A percentile compares a stretch with the other conserved stretches of the same genome.
phyloP scores from a whole-genome alignment of 1,140 invertebrate genomes.

The Neodiprion pinetum region DNA sequence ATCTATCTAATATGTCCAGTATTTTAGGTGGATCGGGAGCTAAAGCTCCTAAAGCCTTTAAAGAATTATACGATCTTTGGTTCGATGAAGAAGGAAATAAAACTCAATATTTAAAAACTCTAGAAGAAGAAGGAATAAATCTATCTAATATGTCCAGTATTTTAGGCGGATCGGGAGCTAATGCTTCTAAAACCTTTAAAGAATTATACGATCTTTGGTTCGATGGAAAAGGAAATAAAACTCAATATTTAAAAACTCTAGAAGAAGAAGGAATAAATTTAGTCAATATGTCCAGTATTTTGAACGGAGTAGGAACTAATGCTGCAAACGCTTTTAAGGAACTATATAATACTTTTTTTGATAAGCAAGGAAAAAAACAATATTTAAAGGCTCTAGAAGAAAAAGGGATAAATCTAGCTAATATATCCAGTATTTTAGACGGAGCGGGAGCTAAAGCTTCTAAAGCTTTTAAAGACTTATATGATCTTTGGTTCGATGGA shows the following conservation, averaged over 20 bases:
- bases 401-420: constrained; percentile 30
- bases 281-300: constrained; percentile 33
- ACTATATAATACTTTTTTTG: constrained; percentile 32
- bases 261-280: constrained; percentile 28
- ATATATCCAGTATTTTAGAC: constrained; percentile 35
- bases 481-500: constrained; percentile 36
- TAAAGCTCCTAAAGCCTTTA: constrained; percentile 29
- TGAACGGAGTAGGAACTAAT: constrained; percentile 27
- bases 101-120: constrained; percentile 35
- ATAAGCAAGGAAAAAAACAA: constrained; percentile 31
- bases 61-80: constrained; percentile 36
- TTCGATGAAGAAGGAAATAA: constrained; percentile 35
- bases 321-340: constrained; percentile 32
- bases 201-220: constrained; percentile 35
- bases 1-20: constrained; percentile 35
- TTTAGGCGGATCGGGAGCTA: constrained; percentile 30
- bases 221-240: constrained; percentile 31
- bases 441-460: constrained; percentile 32
- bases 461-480: constrained; percentile 31
- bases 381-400: constrained; percentile 32
- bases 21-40: constrained; percentile 36
- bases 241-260: constrained; percentile 31
- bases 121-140: constrained; percentile 32
- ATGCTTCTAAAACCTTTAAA: constrained; percentile 33
- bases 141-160: constrained; percentile 36